phyloP scores from a whole-genome alignment of 1,140 invertebrate genomes.

The Drosophila kohkoa region DNA sequence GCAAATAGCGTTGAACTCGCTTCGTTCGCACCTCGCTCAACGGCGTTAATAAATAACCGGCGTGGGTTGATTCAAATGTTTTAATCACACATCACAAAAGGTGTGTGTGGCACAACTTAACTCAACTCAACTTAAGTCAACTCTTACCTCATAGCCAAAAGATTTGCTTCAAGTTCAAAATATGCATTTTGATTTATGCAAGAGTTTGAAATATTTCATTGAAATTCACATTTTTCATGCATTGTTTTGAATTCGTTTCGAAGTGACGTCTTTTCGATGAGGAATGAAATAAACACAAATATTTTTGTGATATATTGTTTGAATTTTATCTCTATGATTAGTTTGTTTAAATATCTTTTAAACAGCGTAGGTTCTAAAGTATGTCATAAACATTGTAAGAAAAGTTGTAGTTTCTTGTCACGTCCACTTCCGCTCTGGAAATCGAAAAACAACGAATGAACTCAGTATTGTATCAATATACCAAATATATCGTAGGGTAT shows the following conservation, averaged over 20 bases:
- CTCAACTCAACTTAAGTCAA: not conserved
- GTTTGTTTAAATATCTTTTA: too few species aligned
- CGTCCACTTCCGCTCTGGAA: too few species aligned
- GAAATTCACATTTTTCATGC: constrained; percentile 8
- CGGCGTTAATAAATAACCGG: constrained; percentile 61
- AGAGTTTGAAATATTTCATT: constrained; percentile 7
- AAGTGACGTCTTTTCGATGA: not conserved
- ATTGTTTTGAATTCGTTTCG: not conserved
- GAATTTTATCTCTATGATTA: too few species aligned
- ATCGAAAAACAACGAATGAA: too few species aligned
- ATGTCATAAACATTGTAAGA: too few species aligned
- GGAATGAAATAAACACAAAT: not conserved
- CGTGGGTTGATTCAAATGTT: constrained; percentile 72
- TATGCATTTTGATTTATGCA: constrained; percentile 6
- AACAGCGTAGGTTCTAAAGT: too few species aligned
- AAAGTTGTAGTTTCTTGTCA: too few species aligned
- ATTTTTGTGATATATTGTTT: too few species aligned
- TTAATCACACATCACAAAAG: not conserved
- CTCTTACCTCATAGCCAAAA: constrained; percentile 13
- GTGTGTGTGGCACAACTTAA: not conserved
- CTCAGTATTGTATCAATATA: too few species aligned
- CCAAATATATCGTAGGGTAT: too few species aligned
- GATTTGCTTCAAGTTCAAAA: constrained; percentile 41
- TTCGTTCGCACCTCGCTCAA: constrained; percentile 67
- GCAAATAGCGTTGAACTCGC: constrained; percentile 56